Base-by-base conservation (phyloP, 2,888 invertebrate genomes). In the Chymomyza amoena region DNA sequence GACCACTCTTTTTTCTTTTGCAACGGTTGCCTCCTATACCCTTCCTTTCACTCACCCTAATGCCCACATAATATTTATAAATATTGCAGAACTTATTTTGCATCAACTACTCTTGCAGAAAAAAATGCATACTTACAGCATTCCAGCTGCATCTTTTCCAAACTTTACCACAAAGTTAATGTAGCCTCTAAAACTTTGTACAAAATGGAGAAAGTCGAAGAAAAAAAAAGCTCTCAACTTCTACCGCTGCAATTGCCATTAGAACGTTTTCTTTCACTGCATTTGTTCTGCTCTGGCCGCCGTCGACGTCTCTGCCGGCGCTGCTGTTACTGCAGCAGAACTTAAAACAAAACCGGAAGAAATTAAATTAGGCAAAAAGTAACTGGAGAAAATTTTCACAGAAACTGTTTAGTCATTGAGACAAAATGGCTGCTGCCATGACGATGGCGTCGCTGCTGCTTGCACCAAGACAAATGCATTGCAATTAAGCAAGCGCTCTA, bases 301-400 rank as follows among this genome's bases (percentile, higher is more conserved):
- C 6, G 9, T 32, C 9, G 32, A 32, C 32, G 32, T 32, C 32
- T 6, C 32, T 7, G 32, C 32, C 32, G 7, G 32, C 32, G 32
- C 9, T 32, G 39, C 13, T 13, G 10, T 13, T 9, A 13, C 39
- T 57, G 15, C 20, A 15, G 7, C 25, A 25, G 10, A 18, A 20
- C 15, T 25, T 57, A 25, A 25, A 4, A 25, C 18, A 77, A 79
- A 73, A 72, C 70, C 70, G 66, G 70, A 72, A 65, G 66, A 71
- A 70, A 81, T 77, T 77, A 76, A 84, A 81, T 79, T 84, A 79
- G 68, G 70, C 68, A 77, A 73, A 69, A 62, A 59, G 63, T 45
- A 45, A 45, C 39, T 45, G 6, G 39, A n/a, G 13, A 32, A 45
- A 45, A 45, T 15, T 45, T 45, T 45, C 4, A 45, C 13, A 45